Evolutionary conservation across 2,888 invertebrate species (phyloP).

Genomic region (Phyllotreta cruciferae): DNA sequence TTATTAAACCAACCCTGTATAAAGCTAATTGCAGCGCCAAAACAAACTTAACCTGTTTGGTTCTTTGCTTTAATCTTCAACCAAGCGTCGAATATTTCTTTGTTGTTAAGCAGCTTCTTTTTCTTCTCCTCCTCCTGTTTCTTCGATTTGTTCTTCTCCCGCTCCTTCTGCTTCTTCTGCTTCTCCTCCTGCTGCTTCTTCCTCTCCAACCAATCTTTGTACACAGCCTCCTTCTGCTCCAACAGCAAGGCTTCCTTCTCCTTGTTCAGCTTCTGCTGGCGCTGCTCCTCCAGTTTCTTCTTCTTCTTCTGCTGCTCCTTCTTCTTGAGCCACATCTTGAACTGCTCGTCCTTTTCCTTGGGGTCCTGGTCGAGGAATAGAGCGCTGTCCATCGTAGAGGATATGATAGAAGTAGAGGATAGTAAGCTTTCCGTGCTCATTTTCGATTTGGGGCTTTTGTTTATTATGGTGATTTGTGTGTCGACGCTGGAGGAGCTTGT

Average conservation of each 20-base stretch:
- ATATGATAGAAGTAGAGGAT: constrained; percentile 37
- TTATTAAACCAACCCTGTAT: not conserved
- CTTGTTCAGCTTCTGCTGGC: constrained; percentile 52
- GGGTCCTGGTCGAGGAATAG: constrained; percentile 34
- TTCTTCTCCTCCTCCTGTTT: constrained; percentile 40
- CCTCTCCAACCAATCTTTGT: constrained; percentile 62
- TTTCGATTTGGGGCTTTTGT: not conserved
- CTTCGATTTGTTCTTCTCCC: constrained; percentile 53
- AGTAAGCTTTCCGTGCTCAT: constrained; percentile 30
- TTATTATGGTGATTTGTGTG: constrained; percentile 41
- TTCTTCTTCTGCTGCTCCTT: constrained; percentile 53
- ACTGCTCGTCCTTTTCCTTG: constrained; percentile 42
- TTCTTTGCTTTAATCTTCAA: constrained; percentile 65
- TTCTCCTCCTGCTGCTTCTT: constrained; percentile 54
- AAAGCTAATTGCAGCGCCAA: not conserved
- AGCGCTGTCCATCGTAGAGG: constrained; percentile 29
- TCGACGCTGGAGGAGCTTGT: constrained; percentile 36
- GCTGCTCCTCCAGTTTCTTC: constrained; percentile 48
- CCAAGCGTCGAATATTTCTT: constrained; percentile 61
- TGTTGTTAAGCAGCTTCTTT: constrained; percentile 47
- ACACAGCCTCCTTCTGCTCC: constrained; percentile 58
- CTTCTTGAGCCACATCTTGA: constrained; percentile 60
- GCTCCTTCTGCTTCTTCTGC: constrained; percentile 58
- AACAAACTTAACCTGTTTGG: constrained; percentile 61
- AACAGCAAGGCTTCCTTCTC: constrained; percentile 55